Evolutionary conservation across 2,797 vertebrate genomes (phyloP).

Genomic region (Myotis planiceps): DNA sequence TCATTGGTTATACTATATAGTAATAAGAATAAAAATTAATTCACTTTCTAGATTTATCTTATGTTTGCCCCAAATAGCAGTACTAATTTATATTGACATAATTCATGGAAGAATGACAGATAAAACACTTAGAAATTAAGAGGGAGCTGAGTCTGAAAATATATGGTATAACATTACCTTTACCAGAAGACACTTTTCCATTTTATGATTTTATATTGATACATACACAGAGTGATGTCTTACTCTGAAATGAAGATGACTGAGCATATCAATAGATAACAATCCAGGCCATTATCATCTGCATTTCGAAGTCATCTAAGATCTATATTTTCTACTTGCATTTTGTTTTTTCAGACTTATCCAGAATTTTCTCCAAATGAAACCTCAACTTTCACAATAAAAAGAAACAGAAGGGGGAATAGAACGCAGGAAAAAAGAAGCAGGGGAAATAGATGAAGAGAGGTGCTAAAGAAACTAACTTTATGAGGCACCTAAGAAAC

Average conservation of each 20-base stretch:
- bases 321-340: not conserved
- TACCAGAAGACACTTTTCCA: not conserved
- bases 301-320: not conserved
- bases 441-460: not conserved
- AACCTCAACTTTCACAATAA: not conserved
- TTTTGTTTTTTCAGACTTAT: not conserved
- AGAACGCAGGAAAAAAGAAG: not conserved
- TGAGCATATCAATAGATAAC: not conserved
- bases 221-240: not conserved
- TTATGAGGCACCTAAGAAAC: not conserved
- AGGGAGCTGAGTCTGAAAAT: not conserved
- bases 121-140: not conserved
- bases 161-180: not conserved
- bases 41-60: conserved; percentile 55
- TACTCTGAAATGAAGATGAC: not conserved
- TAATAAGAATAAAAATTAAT: conserved; percentile 59
- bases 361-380: not conserved
- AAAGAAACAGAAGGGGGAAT: not conserved
- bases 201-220: not conserved
- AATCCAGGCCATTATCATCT: not conserved
- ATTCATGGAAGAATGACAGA: not conserved
- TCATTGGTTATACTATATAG: conserved; percentile 57
- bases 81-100: not conserved
- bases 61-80: not conserved
- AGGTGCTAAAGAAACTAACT: not conserved